A percentile compares a stretch with the other conserved stretches of the same genome.
Evolutionary conservation across 2,888 invertebrate genomes (phyloP).

Genomic region (Alsophila aescularia): DNA sequence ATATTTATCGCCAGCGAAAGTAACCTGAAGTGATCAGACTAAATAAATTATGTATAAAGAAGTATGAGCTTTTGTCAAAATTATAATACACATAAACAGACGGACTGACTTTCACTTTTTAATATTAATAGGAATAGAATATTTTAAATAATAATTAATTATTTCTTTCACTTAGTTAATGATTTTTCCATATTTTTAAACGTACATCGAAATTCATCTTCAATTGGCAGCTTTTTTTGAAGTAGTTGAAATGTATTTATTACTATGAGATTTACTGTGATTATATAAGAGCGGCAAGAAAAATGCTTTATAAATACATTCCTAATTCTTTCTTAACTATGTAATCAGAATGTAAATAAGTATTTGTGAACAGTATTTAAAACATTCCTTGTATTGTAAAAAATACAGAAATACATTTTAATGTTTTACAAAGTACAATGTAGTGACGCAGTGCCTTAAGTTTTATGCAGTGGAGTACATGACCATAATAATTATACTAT

Average conservation of each 20-base stretch:
- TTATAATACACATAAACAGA: too few relatives aligned
- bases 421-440: slow-evolving; percentile 32
- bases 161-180: neutral
- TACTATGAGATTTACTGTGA: slow-evolving; percentile 10
- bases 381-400: slow-evolving; percentile 57
- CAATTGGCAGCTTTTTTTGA: slow-evolving; percentile 1
- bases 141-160: too few relatives aligned
- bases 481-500: slow-evolving; percentile 35
- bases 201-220: slow-evolving; percentile 20
- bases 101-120: too few relatives aligned
- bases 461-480: slow-evolving; percentile 49
- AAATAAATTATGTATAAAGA: too few relatives aligned
- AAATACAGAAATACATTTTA: slow-evolving; percentile 6
- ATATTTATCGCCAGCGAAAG: too few relatives aligned
- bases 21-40: too few relatives aligned
- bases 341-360: slow-evolving; percentile 21
- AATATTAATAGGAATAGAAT: too few relatives aligned
- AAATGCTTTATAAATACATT: slow-evolving; percentile 23
- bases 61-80: too few relatives aligned
- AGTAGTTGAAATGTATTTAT: neutral
- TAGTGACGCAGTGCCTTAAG: slow-evolving; percentile 37
- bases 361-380: slow-evolving; percentile 51
- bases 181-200: neutral
- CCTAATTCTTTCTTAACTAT: slow-evolving; percentile 6
- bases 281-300: slow-evolving; percentile 3